These are phyloP conservation scores for Anagyrus pseudococci DNA, from an alignment of 2,888 invertebrate genomes.

Conservation along the genomic window DNA sequence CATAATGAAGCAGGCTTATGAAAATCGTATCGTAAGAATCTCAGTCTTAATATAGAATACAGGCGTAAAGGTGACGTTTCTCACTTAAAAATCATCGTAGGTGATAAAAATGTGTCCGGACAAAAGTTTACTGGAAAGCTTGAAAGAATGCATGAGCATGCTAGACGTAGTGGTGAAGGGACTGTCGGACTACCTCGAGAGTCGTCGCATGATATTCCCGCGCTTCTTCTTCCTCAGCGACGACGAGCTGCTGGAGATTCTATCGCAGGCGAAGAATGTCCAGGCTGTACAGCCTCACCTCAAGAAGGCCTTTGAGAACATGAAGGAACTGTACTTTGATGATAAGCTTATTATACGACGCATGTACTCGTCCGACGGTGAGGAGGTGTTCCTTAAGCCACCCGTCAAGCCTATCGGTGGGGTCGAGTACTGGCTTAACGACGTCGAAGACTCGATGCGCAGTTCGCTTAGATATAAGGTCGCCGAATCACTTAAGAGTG, in stretches of 20 bases:
- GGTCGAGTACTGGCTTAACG: slow-evolving; percentile 77
- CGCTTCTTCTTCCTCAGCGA: slow-evolving; percentile 84
- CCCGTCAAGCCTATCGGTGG: slow-evolving; percentile 74
- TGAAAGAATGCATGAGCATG: slow-evolving; percentile 73
- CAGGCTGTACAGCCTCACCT: slow-evolving; percentile 81
- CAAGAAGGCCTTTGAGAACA: slow-evolving; percentile 84
- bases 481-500: slow-evolving; percentile 62
- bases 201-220: slow-evolving; percentile 77
- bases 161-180: slow-evolving; percentile 78
- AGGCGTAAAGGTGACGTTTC: no score
- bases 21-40: slow-evolving; percentile 73
- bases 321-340: slow-evolving; percentile 75
- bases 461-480: slow-evolving; percentile 61
- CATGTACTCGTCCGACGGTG: slow-evolving; percentile 81
- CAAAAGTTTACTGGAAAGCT: slow-evolving; percentile 71
- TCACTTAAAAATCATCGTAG: slow-evolving; percentile 54
- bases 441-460: slow-evolving; percentile 75
- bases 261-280: slow-evolving; percentile 81
- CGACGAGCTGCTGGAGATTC: slow-evolving; percentile 80
- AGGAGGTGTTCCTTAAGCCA: slow-evolving; percentile 72
- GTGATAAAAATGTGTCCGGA: slow-evolving; percentile 72
- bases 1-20: slow-evolving; percentile 75
- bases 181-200: slow-evolving; percentile 78
- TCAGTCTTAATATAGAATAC: background rate
- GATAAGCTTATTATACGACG: slow-evolving; percentile 72